Conservation (phyloP, 2,888 invertebrate species). For the Epistrophella euchroma region DNA sequence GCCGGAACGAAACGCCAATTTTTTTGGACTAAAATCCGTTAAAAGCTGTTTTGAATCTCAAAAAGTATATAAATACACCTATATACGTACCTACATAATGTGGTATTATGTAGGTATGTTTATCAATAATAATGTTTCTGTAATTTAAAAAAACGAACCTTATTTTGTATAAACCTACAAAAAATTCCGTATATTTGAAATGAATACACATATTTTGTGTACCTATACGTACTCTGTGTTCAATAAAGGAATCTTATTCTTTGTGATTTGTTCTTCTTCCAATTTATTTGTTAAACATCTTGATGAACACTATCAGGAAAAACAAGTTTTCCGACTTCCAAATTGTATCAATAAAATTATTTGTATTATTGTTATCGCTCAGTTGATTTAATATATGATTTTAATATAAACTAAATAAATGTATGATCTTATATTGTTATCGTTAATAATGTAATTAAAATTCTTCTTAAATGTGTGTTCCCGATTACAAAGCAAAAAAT, state of each 20-base stretch:
- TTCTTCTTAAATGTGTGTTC: neutral
- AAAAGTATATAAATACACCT: too few species aligned
- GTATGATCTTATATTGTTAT: neutral
- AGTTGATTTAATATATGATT: neutral
- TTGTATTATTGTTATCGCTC: neutral
- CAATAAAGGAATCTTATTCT: neutral
- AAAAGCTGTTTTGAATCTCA: too few species aligned
- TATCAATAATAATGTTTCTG: too few species aligned
- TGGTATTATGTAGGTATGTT: too few species aligned
- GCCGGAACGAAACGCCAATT: too few species aligned
- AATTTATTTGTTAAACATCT: neutral
- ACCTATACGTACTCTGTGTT: too few species aligned
- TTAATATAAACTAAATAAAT: neutral
- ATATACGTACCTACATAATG: too few species aligned
- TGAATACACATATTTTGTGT: too few species aligned
- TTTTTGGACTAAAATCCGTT: too few species aligned
- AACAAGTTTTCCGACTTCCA: constrained; percentile 17
- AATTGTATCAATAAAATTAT: neutral
- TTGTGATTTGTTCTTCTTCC: neutral
- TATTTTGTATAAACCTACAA: too few species aligned
- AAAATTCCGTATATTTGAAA: too few species aligned
- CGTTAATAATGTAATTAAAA: neutral
- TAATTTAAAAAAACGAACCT: too few species aligned
- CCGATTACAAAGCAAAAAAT: constrained; percentile 5
- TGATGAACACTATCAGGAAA: neutral